phyloP scores from a whole-genome alignment of 2,888 invertebrate genomes.

The Hyposoter didymator region DNA sequence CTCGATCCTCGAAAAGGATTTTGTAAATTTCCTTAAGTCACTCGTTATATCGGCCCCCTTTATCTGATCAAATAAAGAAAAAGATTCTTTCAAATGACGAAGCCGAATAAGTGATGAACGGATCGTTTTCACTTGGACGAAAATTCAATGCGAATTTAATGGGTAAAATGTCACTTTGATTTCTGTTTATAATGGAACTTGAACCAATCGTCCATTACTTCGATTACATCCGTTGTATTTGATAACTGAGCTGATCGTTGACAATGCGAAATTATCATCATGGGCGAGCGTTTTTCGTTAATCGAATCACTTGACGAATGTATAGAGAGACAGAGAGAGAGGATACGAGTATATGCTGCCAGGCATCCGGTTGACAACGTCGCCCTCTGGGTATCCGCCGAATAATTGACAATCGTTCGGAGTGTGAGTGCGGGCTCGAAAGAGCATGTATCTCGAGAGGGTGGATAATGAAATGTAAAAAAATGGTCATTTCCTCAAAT shows the following conservation, averaged over 20 bases:
- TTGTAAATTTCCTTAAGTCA: not conserved
- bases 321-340: not conserved
- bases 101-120: no score
- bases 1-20: not conserved
- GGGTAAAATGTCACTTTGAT: not conserved
- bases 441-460: not conserved
- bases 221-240: no score
- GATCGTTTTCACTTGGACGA: no score
- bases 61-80: not conserved
- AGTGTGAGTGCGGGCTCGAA: conserved; percentile 27
- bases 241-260: not conserved
- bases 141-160: no score
- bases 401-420: conserved; percentile 48
- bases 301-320: conserved; percentile 47
- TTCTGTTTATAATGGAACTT: not conserved
- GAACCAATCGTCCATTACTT: not conserved
- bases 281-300: not conserved
- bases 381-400: conserved; percentile 53
- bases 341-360: conserved; percentile 54
- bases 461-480: not conserved
- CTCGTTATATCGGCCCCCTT: not conserved
- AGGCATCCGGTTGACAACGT: conserved; percentile 54
- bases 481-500: not conserved
- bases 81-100: no score
- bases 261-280: not conserved